Percentiles rank a stretch among this genome's conserved stretches.
These are phyloP conservation scores for Cephus spinipes DNA, from an alignment of 2,888 invertebrate species.

Conservation along the genomic window DNA sequence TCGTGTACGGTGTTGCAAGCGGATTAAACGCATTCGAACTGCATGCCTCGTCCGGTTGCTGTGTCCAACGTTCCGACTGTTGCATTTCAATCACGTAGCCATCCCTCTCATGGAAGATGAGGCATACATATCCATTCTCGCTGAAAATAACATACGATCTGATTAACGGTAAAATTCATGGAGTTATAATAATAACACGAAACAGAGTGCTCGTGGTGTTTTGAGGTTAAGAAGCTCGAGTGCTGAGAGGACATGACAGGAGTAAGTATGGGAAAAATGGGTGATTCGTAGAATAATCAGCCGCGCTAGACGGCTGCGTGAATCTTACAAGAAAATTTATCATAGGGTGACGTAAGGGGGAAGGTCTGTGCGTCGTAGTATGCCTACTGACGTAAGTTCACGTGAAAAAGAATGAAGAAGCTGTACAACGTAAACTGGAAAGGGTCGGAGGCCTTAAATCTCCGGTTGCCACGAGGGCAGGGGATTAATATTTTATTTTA, in stretches of 20 bases:
- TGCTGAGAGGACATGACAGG: neutral
- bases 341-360: neutral
- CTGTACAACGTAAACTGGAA: neutral
- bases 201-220: neutral
- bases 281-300: neutral
- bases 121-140: conserved; percentile 82
- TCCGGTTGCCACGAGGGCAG: conserved; percentile 38
- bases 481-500: conserved; percentile 58
- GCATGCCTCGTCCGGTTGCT: conserved; percentile 76
- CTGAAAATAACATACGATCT: conserved; percentile 67
- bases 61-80: conserved; percentile 68
- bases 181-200: neutral
- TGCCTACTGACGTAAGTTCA: neutral
- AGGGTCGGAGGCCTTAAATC: conserved; percentile 41
- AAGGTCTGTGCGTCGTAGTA: neutral
- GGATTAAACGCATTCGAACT: conserved; percentile 68
- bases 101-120: conserved; percentile 78
- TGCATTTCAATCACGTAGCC: conserved; percentile 80
- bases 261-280: neutral
- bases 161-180: neutral
- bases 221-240: neutral
- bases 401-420: neutral
- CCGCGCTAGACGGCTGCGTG: neutral
- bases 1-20: conserved; percentile 70
- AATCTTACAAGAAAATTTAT: neutral